Evolutionary conservation across 2,888 invertebrate species (phyloP).

Genomic region (Tetropium fuscum): DNA sequence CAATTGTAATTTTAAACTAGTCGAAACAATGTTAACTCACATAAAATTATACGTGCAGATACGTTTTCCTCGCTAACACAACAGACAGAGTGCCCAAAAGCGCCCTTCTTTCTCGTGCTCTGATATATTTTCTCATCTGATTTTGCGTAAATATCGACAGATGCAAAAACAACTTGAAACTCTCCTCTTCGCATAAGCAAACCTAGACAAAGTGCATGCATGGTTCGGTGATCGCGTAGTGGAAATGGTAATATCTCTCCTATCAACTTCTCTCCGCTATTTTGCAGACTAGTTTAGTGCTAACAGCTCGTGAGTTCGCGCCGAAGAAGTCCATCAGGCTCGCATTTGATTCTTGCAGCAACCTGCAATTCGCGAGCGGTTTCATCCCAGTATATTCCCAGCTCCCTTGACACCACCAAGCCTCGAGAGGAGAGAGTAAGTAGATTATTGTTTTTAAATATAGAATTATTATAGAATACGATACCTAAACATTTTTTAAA

Average conservation of each 20-base stretch:
- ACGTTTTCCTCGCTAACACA: no score
- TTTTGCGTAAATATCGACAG: no score
- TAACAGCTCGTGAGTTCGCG: conserved; percentile 48
- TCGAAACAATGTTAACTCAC: no score
- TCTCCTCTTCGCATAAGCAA: conserved; percentile 41
- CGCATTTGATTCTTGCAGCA: conserved; percentile 18
- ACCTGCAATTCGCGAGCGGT: not conserved
- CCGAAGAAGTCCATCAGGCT: conserved; percentile 47
- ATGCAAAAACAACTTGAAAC: conserved; percentile 18
- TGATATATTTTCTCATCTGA: no score
- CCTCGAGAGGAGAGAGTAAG: conserved; percentile 13
- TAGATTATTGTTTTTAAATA: no score
- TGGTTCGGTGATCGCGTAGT: conserved; percentile 59
- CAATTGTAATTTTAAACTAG: no score
- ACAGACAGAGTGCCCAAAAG: no score
- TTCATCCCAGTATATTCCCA: not conserved
- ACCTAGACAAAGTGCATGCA: conserved; percentile 53
- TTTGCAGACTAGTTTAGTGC: conserved; percentile 55
- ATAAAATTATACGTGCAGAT: no score
- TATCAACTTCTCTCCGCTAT: conserved; percentile 54
- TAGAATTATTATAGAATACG: no score
- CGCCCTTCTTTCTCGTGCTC: no score
- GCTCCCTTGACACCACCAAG: conserved; percentile 1
- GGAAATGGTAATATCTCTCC: conserved; percentile 59
- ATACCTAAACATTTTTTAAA: no score